Evolutionary conservation across 2,888 invertebrate species (phyloP).

Genomic region (Syrphus vitripennis): DNA sequence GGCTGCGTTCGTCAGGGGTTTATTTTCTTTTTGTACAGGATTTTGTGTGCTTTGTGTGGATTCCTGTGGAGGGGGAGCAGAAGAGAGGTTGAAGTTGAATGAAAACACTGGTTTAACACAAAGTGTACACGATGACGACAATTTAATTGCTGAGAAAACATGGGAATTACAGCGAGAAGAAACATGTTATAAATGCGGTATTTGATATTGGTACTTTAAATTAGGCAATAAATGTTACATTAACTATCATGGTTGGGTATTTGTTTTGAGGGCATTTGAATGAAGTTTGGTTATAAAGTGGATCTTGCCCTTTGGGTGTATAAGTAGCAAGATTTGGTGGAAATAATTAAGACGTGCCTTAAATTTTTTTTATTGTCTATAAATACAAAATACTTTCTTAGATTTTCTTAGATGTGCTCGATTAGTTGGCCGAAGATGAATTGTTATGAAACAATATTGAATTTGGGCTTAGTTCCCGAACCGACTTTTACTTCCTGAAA

Average conservation of each 20-base stretch:
- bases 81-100: neutral
- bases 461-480: no score
- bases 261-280: neutral
- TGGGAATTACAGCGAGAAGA: neutral
- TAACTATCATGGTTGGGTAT: neutral
- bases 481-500: no score
- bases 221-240: neutral
- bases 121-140: neutral
- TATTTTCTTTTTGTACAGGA: neutral
- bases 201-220: conserved; percentile 1
- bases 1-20: neutral
- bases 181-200: neutral
- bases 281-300: neutral
- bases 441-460: no score
- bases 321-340: neutral
- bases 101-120: conserved; percentile 33
- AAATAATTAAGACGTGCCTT: no score
- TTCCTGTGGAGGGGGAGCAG: neutral
- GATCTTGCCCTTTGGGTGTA: neutral
- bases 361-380: no score
- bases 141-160: conserved; percentile 31
- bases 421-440: no score
- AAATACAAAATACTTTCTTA: no score
- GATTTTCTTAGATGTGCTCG: no score
- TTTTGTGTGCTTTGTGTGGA: conserved; percentile 9